Base-by-base conservation (phyloP, 2,888 invertebrate genomes). In the Craniophora ligustri region DNA sequence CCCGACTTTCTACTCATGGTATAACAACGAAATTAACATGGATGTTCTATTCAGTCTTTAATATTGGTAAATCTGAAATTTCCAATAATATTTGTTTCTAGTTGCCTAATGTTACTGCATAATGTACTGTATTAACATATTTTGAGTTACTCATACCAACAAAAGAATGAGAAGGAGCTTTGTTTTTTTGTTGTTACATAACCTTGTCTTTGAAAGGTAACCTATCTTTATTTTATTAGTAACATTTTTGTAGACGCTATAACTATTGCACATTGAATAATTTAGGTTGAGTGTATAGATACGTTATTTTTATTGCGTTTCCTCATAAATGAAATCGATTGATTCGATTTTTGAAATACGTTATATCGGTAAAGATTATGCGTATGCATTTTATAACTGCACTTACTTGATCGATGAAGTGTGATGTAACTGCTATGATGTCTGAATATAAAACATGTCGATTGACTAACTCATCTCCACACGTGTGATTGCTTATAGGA, bases 401-500 rank as follows among this genome's bases (percentile, higher is more conserved):
- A 69, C 44, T 64, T 48, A 47, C n/a, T 18, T 30, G 28, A 14
- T 51, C 36, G 6, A 23, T 38, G 16, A 30, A 28, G 15, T 68
- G 72, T 68, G 72, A 67, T 57, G 47, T 39, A 63, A 57, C 32
- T 56, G 1, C n/a, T 47, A 34, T 40, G 19, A 42, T 35, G 31
- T 45, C 30, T 42, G 47, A 47, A 48, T 56, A 48, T 42, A 41
- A 54, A 67, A 68, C 45, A 46, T 34, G 48, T 48, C 36, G 21
- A 49, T 51, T 58, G 46, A 57, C 35, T 34, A 31, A 53, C 46
- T 50, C 42, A 45, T 46, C 19, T 16, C 7, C 16, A 64, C 70
- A 65, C 70, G 66, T 69, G 70, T 47, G 11, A 48, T 45, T 57
- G 50, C 54, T 34, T 62, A 57, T 46, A 64, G 57, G 45, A 49